phyloP scores from a whole-genome alignment of 1,140 invertebrate species.

The Lasioglossum baleicum region DNA sequence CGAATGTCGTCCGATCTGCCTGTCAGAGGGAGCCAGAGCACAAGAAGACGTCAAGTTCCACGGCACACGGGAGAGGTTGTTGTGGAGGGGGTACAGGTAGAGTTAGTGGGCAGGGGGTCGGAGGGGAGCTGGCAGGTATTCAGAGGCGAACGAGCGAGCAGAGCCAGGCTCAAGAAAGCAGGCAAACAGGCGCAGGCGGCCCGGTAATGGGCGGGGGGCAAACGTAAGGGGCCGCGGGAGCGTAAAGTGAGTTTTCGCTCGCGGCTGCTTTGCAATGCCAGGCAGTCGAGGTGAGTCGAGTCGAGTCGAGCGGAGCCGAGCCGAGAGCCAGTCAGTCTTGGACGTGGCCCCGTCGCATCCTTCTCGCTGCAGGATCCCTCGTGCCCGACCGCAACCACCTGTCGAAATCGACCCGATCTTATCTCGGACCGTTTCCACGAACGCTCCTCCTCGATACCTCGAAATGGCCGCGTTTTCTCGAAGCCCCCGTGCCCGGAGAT shows the following conservation, averaged over 20 bases:
- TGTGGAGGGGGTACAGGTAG: background rate
- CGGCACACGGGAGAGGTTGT: background rate
- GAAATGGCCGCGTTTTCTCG: constrained; percentile 73
- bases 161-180: constrained; percentile 56
- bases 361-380: constrained; percentile 52
- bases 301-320: constrained; percentile 53
- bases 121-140: too few relatives aligned
- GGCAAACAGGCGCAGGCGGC: constrained; percentile 39
- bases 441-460: constrained; percentile 60
- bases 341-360: constrained; percentile 49
- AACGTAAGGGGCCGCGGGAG: constrained; percentile 58
- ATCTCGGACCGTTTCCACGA: constrained; percentile 1
- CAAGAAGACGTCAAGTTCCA: constrained; percentile 4
- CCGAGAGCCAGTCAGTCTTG: constrained; percentile 47
- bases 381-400: constrained; percentile 14
- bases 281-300: constrained; percentile 58
- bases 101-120: background rate
- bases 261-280: constrained; percentile 64
- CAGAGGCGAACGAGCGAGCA: background rate
- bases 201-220: constrained; percentile 38
- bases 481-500: background rate
- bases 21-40: constrained; percentile 40
- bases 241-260: constrained; percentile 65
- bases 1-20: constrained; percentile 12
- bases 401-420: constrained; percentile 29